Conservation (phyloP, 2,797 vertebrate species). For the Sebastes itinus region DNA sequence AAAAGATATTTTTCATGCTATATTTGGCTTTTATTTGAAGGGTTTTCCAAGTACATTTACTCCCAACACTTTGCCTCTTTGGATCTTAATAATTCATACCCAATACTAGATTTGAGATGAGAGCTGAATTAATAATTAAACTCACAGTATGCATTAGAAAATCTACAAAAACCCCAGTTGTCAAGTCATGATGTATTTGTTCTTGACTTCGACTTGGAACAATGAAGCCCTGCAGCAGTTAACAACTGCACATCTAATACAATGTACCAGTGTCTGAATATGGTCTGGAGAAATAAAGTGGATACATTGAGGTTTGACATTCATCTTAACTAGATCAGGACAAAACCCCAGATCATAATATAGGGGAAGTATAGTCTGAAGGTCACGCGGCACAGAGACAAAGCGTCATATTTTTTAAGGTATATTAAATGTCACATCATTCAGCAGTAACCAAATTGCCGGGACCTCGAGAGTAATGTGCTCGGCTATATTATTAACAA, state of each 20-base stretch:
- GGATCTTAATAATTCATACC: conserved; percentile 43
- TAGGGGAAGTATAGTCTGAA: conserved; percentile 2
- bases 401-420: not conserved
- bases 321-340: conserved; percentile 2
- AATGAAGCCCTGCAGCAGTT: not conserved
- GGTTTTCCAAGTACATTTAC: conserved; percentile 17
- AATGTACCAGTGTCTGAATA: not conserved
- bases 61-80: conserved; percentile 9
- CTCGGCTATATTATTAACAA: conserved; percentile 24
- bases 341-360: not conserved
- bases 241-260: not conserved
- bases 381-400: conserved; percentile 11
- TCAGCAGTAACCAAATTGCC: conserved; percentile 23
- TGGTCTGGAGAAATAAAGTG: not conserved
- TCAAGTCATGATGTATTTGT: conserved; percentile 1
- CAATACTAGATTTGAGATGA: conserved; percentile 14
- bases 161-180: not conserved
- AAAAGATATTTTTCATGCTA: not conserved
- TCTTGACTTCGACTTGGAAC: not conserved
- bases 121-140: conserved; percentile 37
- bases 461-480: conserved; percentile 5
- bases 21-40: conserved; percentile 6
- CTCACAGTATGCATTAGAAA: conserved; percentile 9
- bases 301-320: not conserved
- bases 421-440: conserved; percentile 23